Evolutionary conservation across 2,797 vertebrate genomes (phyloP), one percentile per base, ranked within the genome.

Genomic region (Semaprochilodus insignis): DNA sequence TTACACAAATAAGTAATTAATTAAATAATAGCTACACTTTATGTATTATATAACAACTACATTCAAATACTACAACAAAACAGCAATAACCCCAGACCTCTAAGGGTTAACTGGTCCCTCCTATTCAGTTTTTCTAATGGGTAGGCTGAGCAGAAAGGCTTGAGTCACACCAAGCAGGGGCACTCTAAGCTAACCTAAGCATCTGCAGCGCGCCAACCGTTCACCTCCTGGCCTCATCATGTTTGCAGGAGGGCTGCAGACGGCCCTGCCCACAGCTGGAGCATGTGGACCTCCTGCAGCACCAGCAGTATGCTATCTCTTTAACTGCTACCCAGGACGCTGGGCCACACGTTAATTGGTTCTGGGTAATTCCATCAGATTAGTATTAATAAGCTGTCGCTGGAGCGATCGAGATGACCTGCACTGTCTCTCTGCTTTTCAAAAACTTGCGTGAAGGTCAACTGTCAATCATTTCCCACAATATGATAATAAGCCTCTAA

Each of bases 371-470:
- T 93, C 90, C 85, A 90, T 93, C 90, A 93, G 90, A 94, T 95
- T 93, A 93, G 89, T 90, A 94, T 93, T 94, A 94, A 94, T 93
- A 92, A 57, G 74, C 83, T 88, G 85, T 93, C 89, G 88, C 89
- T 67, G 81, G 88, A 71, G 91, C 63, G 85, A 87, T 89, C 48
- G 77, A 87, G 89, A 87, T 92, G 91, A 93, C 91, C 88, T 81
- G 74, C 77, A 70, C 81, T 77, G 88, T 91, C 89, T 89, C 77
- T 85, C 86, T 1, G 84, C 79, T 92, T 90, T 87, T 91, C 88
- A 90, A 90, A 92, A 94, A 93, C 87, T 89, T 83, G 82, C 86
- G 82, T 93, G 92, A 95, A 95, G 93, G 94, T 94, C 93, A 95
- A 91, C 91, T 92, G 92, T 94, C 94, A 94, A 92, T 95, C 94